Conservation (phyloP, 2,888 invertebrate genomes). For the Laspeyria flexula region DNA sequence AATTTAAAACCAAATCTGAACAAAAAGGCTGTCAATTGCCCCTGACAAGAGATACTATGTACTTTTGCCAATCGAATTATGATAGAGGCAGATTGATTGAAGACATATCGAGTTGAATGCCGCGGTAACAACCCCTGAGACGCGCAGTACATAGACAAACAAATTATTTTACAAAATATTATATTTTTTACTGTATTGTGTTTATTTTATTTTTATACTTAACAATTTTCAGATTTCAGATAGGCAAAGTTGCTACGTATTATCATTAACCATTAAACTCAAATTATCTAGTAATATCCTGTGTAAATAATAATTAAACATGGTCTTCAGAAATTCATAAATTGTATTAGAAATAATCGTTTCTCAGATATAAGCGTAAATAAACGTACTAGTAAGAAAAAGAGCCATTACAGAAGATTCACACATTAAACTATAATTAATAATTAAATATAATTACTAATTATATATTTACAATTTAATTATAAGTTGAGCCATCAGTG, state of each 20-base stretch:
- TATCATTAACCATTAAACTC: too few species aligned
- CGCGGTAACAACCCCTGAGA: not conserved
- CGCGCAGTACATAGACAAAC: not conserved
- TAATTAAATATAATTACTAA: not conserved
- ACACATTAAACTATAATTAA: not conserved
- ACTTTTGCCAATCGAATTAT: slow-evolving; percentile 6
- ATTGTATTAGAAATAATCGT: too few species aligned
- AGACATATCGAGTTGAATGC: slow-evolving; percentile 8
- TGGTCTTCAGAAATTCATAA: too few species aligned
- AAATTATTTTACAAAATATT: slow-evolving; percentile 8
- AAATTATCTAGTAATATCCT: too few species aligned
- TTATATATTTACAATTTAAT: not conserved
- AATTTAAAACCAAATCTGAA: too few species aligned
- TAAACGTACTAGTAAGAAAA: not conserved
- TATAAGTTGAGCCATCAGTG: not conserved
- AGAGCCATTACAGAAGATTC: not conserved
- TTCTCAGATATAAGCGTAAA: too few species aligned
- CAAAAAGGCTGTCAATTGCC: not conserved
- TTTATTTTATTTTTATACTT: not conserved
- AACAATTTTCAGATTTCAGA: not conserved
- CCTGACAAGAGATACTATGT: not conserved
- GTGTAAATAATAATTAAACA: too few species aligned
- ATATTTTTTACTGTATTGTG: not conserved
- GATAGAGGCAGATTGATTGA: slow-evolving; percentile 7
- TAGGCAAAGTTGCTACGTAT: too few species aligned